Base-by-base conservation (phyloP, 2,113 vertebrate genomes). In the Terrapene triunguis region DNA sequence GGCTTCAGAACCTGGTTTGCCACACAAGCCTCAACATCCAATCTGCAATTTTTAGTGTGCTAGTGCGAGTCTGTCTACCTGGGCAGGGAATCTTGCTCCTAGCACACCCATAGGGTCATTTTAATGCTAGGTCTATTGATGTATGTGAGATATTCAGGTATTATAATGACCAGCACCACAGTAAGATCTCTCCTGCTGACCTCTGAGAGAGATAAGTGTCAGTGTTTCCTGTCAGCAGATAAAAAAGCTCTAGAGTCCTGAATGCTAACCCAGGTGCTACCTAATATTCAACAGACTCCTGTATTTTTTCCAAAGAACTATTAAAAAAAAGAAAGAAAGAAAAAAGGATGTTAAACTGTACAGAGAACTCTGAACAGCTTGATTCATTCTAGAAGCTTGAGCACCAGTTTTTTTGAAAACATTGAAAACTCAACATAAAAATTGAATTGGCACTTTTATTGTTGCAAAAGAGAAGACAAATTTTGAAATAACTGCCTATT, bases 211-310 rank as follows among this genome's bases (percentile, higher is more conserved):
- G 88, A 90, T 44, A 82, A 59, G 32, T 87, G 42, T 84, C 54
- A 69, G 35, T 5, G 6, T 85, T 94, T 94, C 82, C 89, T 32
- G 65, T 83, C 50, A 85, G 78, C 10, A 78, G 50, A 78, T 91
- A 19, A 93, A 92, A 96, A 93, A 95, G 9, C 29, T 88, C 5
- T 32, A 32, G 44, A 22, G 16, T 50, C 82, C 92, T 89, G 96
- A 65, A 88, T 88, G 65, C 76, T 91, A 92, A 88, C 11, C 50
- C 74, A 92, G 47, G 65, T 93, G 8, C 38, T 82, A 78, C 74
- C 80, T 50, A 78, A 82, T 54, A 88, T 87, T 91, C 74, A 88
- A 16, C 32, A 90, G 51, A 84, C 10, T 25, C 55, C 5, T 42
- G 22, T 7, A 92, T 74, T 90, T 94, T 89, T 29, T 89, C 29